phyloP scores from a whole-genome alignment of 2,888 invertebrate genomes.

The Psylliodes chrysocephalus region DNA sequence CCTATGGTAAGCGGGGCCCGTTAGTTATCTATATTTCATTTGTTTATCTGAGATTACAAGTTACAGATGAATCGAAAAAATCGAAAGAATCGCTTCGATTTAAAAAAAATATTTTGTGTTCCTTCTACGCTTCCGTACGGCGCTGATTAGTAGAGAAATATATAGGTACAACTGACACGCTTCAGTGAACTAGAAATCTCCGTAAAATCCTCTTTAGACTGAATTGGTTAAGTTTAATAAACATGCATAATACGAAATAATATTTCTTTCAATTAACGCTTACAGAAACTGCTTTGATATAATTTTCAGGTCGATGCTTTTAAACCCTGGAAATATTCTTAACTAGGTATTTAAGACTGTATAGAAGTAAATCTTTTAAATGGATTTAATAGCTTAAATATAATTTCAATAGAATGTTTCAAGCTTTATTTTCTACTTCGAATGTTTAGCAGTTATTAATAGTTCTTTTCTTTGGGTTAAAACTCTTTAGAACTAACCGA shows the following conservation, averaged over 20 bases:
- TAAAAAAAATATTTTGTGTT: too few species aligned
- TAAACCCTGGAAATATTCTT: slow-evolving; percentile 8
- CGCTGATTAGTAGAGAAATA: neutral
- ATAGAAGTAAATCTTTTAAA: neutral
- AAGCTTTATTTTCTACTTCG: too few species aligned
- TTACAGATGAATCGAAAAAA: too few species aligned
- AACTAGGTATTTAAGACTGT: neutral
- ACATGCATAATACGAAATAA: neutral
- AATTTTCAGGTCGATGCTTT: slow-evolving; percentile 7
- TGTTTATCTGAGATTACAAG: too few species aligned
- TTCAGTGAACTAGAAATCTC: neutral
- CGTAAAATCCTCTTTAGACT: neutral
- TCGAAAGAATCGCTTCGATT: too few species aligned
- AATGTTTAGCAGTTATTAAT: too few species aligned
- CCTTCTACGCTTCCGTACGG: too few species aligned
- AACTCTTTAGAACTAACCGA: too few species aligned
- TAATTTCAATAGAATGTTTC: too few species aligned
- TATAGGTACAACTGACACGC: neutral
- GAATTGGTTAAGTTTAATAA: neutral
- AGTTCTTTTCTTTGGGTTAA: too few species aligned
- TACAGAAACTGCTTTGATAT: slow-evolving; percentile 9
- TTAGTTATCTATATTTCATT: too few species aligned
- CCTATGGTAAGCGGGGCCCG: too few species aligned
- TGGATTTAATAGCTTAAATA: neutral
- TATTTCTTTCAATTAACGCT: slow-evolving; percentile 11